Base-by-base conservation (phyloP, 2,113 vertebrate genomes). In the Syrrhaptes paradoxus region DNA sequence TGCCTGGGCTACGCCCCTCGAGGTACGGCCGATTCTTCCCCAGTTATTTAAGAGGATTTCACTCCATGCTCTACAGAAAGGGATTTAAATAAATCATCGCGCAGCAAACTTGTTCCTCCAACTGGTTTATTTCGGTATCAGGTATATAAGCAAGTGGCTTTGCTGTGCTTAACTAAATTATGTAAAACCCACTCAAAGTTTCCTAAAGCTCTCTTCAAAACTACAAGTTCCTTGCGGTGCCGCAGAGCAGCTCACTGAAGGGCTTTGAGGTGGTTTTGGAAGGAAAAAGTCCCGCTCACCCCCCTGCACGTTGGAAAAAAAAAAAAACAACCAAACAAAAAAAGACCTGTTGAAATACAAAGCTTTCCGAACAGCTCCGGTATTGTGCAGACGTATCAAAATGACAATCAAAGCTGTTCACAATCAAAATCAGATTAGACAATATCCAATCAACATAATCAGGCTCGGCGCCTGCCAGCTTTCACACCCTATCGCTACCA, bases 401-500 rank as follows among this genome's bases (percentile, higher is more conserved):
- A 92, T 87, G 20, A 90, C 94, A 94, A 97, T 95, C 96, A 91
- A 88, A 94, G 94, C 90, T 49, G 80, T 90, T 89, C 76, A 94
- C 93, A 93, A 96, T 96, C 89, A 95, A 94, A 97, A 97, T 95
- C 96, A 97, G 93, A 94, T 91, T 81, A 96, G 95, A 96, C 94
- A 97, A 97, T 95, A 95, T 81, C 96, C 96, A 97, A 95, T 94
- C 96, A 97, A 86, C 84, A 83, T 62, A 86, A 85, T 90, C 87
- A 93, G 88, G 25, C 43, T 11, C 0, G 8, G 84, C 0, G 32
- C 92, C 91, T 48, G 76, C 38, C 87, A 87, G 76, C 73, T 65
- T 29, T 73, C 66, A 48, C 85, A 77, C 85, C 68, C 61, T 8
- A 34, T 29, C 9, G 1, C 68, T 45, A 25, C 7, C 2, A 21